Percentiles rank a stretch among this genome's conserved stretches.
These are phyloP conservation scores for Eustalomyia histrio DNA, from an alignment of 2,888 invertebrate genomes.

Conservation along the genomic window DNA sequence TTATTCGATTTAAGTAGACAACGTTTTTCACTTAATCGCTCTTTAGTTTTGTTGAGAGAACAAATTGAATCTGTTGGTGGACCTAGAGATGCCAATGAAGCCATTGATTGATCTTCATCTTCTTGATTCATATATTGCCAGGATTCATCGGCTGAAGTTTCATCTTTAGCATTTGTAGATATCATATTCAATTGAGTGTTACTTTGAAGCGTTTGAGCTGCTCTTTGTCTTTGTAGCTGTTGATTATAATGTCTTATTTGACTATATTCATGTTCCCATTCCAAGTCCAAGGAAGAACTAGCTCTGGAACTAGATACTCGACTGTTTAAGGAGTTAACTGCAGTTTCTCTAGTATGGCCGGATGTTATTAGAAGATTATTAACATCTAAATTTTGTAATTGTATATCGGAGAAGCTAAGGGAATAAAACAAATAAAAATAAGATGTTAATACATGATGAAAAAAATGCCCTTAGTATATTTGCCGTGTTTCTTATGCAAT, in stretches of 20 bases:
- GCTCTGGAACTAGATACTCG: conserved; percentile 81
- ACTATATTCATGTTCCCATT: conserved; percentile 85
- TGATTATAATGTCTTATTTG: conserved; percentile 62
- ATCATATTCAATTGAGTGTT: conserved; percentile 56
- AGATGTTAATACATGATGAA: too few relatives aligned
- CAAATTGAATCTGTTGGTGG: conserved; percentile 8
- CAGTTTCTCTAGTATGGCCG: conserved; percentile 73
- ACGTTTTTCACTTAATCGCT: conserved; percentile 22
- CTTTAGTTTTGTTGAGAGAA: conserved; percentile 17
- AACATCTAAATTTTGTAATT: conserved; percentile 83
- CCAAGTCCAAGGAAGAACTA: conserved; percentile 84
- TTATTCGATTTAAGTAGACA: conserved; percentile 37
- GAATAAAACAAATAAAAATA: conserved; percentile 57
- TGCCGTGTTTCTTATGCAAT: too few relatives aligned
- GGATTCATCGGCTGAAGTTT: conserved; percentile 64
- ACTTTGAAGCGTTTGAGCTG: conserved; percentile 66
- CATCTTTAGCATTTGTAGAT: conserved; percentile 29
- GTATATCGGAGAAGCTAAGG: conserved; percentile 81
- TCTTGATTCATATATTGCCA: conserved; percentile 68
- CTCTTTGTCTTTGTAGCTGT: conserved; percentile 66
- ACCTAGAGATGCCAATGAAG: conserved; percentile 66
- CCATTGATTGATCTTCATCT: conserved; percentile 69
- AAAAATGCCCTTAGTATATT: too few relatives aligned
- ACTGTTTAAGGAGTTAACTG: conserved; percentile 68
- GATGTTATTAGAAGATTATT: conserved; percentile 79